Percentiles rank a stretch among this genome's conserved stretches.
Conservation (phyloP, 2,113 vertebrate genomes). For the Chaenocephalus aceratus region DNA sequence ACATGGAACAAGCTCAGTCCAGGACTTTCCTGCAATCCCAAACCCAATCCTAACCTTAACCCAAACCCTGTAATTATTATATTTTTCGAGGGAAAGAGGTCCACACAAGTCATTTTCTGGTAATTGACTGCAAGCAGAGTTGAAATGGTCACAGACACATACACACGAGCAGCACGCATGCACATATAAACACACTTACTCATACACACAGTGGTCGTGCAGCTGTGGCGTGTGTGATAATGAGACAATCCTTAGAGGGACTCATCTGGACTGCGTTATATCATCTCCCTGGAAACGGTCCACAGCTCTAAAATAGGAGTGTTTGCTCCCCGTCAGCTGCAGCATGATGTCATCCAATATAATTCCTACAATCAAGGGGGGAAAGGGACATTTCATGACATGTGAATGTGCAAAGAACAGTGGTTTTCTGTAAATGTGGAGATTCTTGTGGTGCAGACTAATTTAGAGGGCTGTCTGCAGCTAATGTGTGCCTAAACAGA, state of each 20-base stretch:
- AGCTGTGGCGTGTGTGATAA: conserved; percentile 78
- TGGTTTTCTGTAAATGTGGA: conserved; percentile 65
- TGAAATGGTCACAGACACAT: conserved; percentile 75
- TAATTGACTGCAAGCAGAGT: conserved; percentile 79
- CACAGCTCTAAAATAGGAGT: conserved; percentile 75
- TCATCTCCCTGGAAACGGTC: conserved; percentile 77
- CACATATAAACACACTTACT: conserved; percentile 23
- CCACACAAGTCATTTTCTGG: conserved; percentile 78
- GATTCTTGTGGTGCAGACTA: conserved; percentile 68
- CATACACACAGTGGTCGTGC: conserved; percentile 62
- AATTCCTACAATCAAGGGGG: conserved; percentile 72
- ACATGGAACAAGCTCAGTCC: conserved; percentile 68
- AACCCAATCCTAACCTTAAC: conserved; percentile 74
- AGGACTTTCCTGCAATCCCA: conserved; percentile 74
- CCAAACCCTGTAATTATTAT: conserved; percentile 78
- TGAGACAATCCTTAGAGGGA: conserved; percentile 79
- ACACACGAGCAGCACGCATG: conserved; percentile 3
- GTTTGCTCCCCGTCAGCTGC: conserved; percentile 80
- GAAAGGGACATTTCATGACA: conserved; percentile 72
- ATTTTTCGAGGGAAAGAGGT: conserved; percentile 68
- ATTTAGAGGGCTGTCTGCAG: conserved; percentile 58
- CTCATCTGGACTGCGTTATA: conserved; percentile 81
- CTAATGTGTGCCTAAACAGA: conserved; percentile 61
- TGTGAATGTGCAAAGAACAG: conserved; percentile 67
- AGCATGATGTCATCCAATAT: conserved; percentile 80